Base-by-base conservation (phyloP, 2,797 vertebrate genomes). In the Rhinophrynus dorsalis region DNA sequence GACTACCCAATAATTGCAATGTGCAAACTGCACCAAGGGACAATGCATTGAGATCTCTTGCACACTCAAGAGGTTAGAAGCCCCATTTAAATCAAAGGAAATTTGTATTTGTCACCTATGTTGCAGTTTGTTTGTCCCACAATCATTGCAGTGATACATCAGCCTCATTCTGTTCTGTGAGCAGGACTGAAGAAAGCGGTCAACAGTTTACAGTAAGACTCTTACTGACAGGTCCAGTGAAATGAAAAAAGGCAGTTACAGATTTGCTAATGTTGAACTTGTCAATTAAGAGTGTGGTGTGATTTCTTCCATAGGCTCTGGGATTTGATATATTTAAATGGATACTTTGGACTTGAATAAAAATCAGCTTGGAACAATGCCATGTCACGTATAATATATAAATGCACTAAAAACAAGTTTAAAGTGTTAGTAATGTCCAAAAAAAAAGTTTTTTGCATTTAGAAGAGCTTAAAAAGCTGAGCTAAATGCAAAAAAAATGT, bases 211-310 rank as follows among this genome's bases (percentile, higher is more conserved):
- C 17, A 33, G 12, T 33, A 8, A 55, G 27, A 23, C 7, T 5
- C n/a, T 35, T 56, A 23, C 20, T 56, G 30, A 35, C 17, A 35
- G 20, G 32, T 13, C 30, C 51, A 23, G 20, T 21, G 20, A 38
- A 35, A 56, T 37, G 11, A 35, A 32, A 47, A 47, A 33, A 33
- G 51, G 10, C 51, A 2, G 29, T 18, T 55, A 32, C 30, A 33
- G 17, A 35, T 37, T 30, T 56, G 32, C 54, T 56, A 6, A 6
- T 11, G 20, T 20, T 56, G 32, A 37, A 18, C 30, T 30, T 56
- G 30, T 20, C 54, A 56, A 38, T 56, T 37, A 55, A 56, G 32
- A 56, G 12, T 27, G 13, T 51, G 24, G 11, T 27, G 47, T 51
- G 2, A 51, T 27, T 29, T 29, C 47, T 51, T 29, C n/a, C 24